Evolutionary conservation across 1,140 invertebrate species (phyloP).

Genomic region (Asbolus verrucosus): DNA sequence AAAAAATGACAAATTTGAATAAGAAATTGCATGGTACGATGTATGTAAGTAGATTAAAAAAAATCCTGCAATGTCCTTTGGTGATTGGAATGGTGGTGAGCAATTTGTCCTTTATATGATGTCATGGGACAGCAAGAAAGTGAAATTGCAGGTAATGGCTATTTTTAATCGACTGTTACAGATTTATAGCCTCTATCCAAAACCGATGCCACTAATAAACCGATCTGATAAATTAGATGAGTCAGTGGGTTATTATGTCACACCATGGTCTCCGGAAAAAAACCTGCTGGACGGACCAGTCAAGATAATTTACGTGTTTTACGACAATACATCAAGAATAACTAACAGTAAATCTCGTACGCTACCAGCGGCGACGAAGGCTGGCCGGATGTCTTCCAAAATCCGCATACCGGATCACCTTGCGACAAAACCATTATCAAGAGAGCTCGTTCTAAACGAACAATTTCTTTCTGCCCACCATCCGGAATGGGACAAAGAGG

Average conservation of each 20-base stretch:
- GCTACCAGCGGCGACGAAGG: slow-evolving; percentile 25
- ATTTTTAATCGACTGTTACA: slow-evolving; percentile 28
- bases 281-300: neutral
- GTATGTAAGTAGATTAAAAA: no score
- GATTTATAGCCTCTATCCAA: slow-evolving; percentile 4
- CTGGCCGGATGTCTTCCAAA: slow-evolving; percentile 41
- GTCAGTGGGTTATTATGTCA: slow-evolving; percentile 44
- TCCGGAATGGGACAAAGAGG: slow-evolving; percentile 20
- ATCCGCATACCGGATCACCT: slow-evolving; percentile 40
- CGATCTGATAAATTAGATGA: slow-evolving; percentile 40
- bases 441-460: slow-evolving; percentile 12
- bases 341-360: slow-evolving; percentile 43
- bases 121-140: neutral
- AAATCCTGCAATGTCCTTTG: neutral
- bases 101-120: slow-evolving; percentile 20
- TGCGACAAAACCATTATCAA: slow-evolving; percentile 26
- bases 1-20: no score
- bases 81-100: slow-evolving; percentile 9
- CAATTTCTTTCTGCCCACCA: slow-evolving; percentile 10
- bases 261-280: neutral
- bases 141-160: slow-evolving; percentile 24
- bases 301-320: slow-evolving; percentile 24
- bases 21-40: no score
- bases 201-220: neutral
- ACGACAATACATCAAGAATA: slow-evolving; percentile 11